Percentiles rank a stretch among this genome's conserved stretches.
Conservation (phyloP, 2,113 vertebrate genomes). For the Tiliqua scincoides region DNA sequence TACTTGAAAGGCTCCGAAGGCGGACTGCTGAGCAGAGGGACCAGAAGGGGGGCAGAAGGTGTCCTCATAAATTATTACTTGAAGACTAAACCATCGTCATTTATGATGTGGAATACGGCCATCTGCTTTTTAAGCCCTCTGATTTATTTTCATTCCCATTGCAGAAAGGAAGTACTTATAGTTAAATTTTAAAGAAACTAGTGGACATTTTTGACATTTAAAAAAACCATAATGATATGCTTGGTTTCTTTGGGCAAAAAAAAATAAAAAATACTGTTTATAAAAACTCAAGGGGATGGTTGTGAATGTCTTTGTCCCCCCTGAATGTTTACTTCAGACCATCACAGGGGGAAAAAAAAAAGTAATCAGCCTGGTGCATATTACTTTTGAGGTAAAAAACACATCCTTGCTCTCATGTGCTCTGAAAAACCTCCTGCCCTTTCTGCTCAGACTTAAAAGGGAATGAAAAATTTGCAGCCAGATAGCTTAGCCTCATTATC, state of each 20-base stretch:
- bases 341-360: background rate
- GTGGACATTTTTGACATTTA: slow-evolving; percentile 35
- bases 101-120: slow-evolving; percentile 64
- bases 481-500: slow-evolving; percentile 8
- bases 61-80: slow-evolving; percentile 72
- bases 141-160: slow-evolving; percentile 57
- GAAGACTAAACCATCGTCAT: slow-evolving; percentile 61
- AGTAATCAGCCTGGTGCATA: background rate
- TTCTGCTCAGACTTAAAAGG: background rate
- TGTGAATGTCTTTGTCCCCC: background rate
- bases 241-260: background rate
- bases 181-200: slow-evolving; percentile 41
- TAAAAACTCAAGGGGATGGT: background rate
- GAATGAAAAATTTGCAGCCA: background rate
- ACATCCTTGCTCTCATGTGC: background rate
- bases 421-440: background rate
- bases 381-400: background rate
- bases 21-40: slow-evolving; percentile 67
- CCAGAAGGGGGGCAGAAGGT: slow-evolving; percentile 56
- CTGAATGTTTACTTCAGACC: background rate
- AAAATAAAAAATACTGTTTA: background rate
- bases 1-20: slow-evolving; percentile 76
- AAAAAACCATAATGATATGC: background rate
- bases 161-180: slow-evolving; percentile 66
- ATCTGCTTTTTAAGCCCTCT: slow-evolving; percentile 68